A percentile compares a stretch with the other conserved stretches of the same genome.
Evolutionary conservation across 2,888 invertebrate genomes (phyloP).

Genomic region (Ornithoptera alexandrae): DNA sequence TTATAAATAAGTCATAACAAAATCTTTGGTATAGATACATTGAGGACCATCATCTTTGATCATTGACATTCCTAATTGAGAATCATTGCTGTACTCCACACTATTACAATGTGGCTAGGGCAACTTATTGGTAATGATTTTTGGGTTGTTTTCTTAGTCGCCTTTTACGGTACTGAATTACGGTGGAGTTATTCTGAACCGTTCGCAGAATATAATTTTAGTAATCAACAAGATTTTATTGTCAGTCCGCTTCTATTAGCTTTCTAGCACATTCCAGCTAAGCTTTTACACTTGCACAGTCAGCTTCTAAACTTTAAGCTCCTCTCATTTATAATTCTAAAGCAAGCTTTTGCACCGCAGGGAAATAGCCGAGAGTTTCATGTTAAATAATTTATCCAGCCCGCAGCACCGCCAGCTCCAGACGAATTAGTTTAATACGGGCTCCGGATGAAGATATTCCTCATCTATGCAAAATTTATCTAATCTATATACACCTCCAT

Average conservation of each 20-base stretch:
- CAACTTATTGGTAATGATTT: too few relatives aligned
- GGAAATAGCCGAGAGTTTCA: slow-evolving; percentile 75
- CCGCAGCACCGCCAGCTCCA: slow-evolving; percentile 42
- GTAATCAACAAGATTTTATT: neutral
- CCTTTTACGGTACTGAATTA: too few relatives aligned
- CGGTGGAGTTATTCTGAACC: too few relatives aligned
- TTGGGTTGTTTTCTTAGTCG: too few relatives aligned
- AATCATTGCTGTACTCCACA: too few relatives aligned
- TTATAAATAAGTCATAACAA: too few relatives aligned
- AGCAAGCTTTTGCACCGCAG: slow-evolving; percentile 74
- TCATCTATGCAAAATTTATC: neutral
- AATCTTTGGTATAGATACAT: too few relatives aligned
- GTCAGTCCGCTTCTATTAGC: slow-evolving; percentile 45
- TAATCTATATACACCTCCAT: neutral
- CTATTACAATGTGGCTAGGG: too few relatives aligned
- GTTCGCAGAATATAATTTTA: too few relatives aligned
- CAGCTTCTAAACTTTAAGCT: slow-evolving; percentile 79
- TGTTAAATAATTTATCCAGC: slow-evolving; percentile 68
- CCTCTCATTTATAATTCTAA: slow-evolving; percentile 78
- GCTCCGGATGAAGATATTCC: slow-evolving; percentile 23
- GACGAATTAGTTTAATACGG: slow-evolving; percentile 55
- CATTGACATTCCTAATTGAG: too few relatives aligned
- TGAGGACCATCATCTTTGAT: too few relatives aligned
- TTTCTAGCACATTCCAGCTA: slow-evolving; percentile 47
- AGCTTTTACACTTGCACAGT: slow-evolving; percentile 78